phyloP scores from a whole-genome alignment of 2,113 vertebrate genomes.

The Zapornia atra region DNA sequence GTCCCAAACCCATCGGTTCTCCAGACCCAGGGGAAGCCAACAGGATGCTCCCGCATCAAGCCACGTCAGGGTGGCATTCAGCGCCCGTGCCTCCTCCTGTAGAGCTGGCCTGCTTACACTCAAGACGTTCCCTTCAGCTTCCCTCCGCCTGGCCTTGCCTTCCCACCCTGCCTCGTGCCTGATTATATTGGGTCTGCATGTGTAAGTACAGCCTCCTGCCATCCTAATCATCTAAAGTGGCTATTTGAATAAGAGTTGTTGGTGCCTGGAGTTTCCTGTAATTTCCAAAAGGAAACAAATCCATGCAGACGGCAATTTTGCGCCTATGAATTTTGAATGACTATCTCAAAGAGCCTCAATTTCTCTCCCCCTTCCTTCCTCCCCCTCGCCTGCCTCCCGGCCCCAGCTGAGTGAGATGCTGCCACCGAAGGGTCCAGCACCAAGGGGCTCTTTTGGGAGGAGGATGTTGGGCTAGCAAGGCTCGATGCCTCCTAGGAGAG shows the following conservation, averaged over 20 bases:
- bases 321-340: constrained; percentile 72
- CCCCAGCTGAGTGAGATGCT: background rate
- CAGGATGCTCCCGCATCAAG: background rate
- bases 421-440: background rate
- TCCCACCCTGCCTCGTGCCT: background rate
- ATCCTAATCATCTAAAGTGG: constrained; percentile 69
- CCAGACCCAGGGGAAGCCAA: background rate
- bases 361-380: constrained; percentile 12
- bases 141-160: background rate
- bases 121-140: background rate
- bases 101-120: background rate
- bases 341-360: constrained; percentile 38
- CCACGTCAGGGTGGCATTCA: background rate
- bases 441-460: background rate
- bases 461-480: background rate
- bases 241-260: constrained; percentile 72
- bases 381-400: background rate
- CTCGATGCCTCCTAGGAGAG: background rate
- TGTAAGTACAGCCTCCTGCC: constrained; percentile 69
- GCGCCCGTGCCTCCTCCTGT: rapidly evolving
- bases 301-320: constrained; percentile 69
- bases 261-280: constrained; percentile 72
- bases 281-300: constrained; percentile 75
- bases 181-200: constrained; percentile 53
- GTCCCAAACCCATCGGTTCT: background rate